phyloP scores from a whole-genome alignment of 2,888 invertebrate genomes.

The Napeogenes inachia region DNA sequence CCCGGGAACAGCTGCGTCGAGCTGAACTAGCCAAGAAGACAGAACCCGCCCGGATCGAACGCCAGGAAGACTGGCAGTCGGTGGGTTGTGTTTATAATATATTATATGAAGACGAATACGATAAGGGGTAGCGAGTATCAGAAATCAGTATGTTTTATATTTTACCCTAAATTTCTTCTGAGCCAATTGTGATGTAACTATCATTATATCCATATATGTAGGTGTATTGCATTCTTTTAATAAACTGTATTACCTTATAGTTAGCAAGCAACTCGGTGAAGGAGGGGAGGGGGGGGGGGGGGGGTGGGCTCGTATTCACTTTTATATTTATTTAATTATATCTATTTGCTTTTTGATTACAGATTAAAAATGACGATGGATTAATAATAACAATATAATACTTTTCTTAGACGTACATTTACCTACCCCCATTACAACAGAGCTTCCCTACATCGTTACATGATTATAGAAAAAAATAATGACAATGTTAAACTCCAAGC shows the following conservation, averaged over 20 bases:
- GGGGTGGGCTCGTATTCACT: not conserved
- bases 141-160: no score
- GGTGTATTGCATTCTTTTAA: no score
- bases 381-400: no score
- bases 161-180: no score
- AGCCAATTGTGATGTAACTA: no score
- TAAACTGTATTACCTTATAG: not conserved
- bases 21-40: constrained; percentile 91
- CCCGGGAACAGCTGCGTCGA: constrained; percentile 89
- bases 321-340: no score
- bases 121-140: no score
- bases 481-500: not conserved
- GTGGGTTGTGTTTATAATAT: constrained; percentile 69
- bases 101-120: no score
- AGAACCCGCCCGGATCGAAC: constrained; percentile 87
- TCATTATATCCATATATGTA: no score
- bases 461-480: not conserved
- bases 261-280: constrained; percentile 1
- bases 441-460: not conserved
- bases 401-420: no score
- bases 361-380: no score
- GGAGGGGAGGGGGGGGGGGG: not conserved
- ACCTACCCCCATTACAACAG: not conserved
- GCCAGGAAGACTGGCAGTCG: constrained; percentile 95
- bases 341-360: no score